Percentiles rank a stretch among this genome's conserved stretches.
These are phyloP conservation scores for Phymorhynchus buccinoides DNA, from an alignment of 1,140 invertebrate species.

Conservation along the genomic window DNA sequence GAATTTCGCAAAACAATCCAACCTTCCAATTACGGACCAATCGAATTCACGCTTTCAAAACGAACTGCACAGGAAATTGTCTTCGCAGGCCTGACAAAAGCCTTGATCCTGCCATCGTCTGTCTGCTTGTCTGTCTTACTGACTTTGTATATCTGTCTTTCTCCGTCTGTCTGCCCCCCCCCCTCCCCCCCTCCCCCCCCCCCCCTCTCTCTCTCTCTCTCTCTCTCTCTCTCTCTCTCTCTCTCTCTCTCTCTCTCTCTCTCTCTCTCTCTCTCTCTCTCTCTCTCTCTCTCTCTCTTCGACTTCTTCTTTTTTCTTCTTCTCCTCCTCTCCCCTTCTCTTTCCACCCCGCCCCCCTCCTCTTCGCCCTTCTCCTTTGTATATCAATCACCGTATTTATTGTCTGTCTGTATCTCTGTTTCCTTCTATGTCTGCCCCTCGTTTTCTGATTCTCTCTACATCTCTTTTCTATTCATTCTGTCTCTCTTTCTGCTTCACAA, in stretches of 20 bases:
- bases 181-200: not conserved
- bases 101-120: too few relatives aligned
- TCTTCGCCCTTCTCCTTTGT: not conserved
- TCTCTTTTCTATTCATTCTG: not conserved
- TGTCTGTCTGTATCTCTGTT: not conserved
- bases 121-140: too few relatives aligned
- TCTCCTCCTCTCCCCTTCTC: not conserved
- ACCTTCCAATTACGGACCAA: too few relatives aligned
- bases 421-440: not conserved
- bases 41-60: too few relatives aligned
- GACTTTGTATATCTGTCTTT: too few relatives aligned
- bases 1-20: too few relatives aligned
- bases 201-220: not conserved
- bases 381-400: not conserved
- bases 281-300: conserved; percentile 1
- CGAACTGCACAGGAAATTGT: too few relatives aligned
- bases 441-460: not conserved
- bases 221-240: not conserved
- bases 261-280: not conserved
- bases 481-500: not conserved
- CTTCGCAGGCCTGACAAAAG: too few relatives aligned
- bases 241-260: not conserved
- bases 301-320: not conserved
- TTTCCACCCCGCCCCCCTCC: not conserved
- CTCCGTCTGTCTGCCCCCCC: not conserved